Conservation (phyloP, 2,888 invertebrate genomes). For the Oxystoma pomonae region DNA sequence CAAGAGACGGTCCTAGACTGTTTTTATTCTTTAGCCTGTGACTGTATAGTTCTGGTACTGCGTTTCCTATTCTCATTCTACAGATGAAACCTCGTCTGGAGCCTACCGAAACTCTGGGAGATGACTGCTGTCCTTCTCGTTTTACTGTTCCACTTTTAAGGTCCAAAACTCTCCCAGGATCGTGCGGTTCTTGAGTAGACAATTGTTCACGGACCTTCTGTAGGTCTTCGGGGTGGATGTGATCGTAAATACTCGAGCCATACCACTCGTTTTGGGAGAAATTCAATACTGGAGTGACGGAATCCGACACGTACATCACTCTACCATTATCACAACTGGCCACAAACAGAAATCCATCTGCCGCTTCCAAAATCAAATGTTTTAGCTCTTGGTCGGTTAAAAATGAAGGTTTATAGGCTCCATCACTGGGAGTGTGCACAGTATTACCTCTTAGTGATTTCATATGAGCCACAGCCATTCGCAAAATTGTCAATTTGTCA, state of each 20-base stretch:
- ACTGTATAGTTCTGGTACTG: conserved; percentile 66
- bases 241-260: conserved; percentile 88
- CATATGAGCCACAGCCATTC: conserved; percentile 65
- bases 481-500: conserved; percentile 96
- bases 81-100: conserved; percentile 97
- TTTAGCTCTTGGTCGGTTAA: conserved; percentile 98
- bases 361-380: conserved; percentile 96
- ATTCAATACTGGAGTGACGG: conserved; percentile 93
- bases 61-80: conserved; percentile 92
- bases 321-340: conserved; percentile 95
- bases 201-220: conserved; percentile 95
- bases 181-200: conserved; percentile 92
- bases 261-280: conserved; percentile 98
- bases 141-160: conserved; percentile 97
- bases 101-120: conserved; percentile 87
- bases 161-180: conserved; percentile 90
- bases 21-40: conserved; percentile 90
- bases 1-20: conserved; percentile 85
- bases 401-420: conserved; percentile 96
- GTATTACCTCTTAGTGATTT: background rate
- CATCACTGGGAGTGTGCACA: conserved; percentile 82
- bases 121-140: conserved; percentile 76
- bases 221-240: conserved; percentile 95
- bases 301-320: conserved; percentile 96
- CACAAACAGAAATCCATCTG: conserved; percentile 95